phyloP scores from a whole-genome alignment of 2,797 vertebrate species.

The Numenius phaeopus region DNA sequence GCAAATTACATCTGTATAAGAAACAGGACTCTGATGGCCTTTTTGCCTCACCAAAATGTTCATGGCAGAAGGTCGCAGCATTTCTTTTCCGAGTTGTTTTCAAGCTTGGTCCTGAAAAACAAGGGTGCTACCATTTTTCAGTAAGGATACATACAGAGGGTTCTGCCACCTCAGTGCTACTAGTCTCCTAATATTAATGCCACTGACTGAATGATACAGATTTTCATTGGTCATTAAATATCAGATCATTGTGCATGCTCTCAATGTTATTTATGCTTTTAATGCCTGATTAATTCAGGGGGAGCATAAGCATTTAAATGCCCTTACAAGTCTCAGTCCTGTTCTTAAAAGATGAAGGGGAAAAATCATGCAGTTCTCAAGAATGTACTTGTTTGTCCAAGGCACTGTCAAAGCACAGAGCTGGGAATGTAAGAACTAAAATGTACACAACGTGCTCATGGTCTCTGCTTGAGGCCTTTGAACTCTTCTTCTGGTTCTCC shows the following conservation, averaged over 20 bases:
- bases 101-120: background rate
- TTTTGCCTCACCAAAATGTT: background rate
- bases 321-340: background rate
- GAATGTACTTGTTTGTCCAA: background rate
- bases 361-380: background rate
- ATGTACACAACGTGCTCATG: background rate
- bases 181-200: background rate
- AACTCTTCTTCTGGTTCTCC: background rate
- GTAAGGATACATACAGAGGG: background rate
- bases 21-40: background rate
- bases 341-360: background rate
- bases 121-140: background rate
- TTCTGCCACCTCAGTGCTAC: background rate
- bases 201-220: background rate
- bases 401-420: background rate
- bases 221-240: background rate
- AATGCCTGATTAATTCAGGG: background rate
- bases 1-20: background rate
- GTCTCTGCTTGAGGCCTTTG: background rate
- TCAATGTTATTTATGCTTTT: background rate
- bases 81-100: background rate
- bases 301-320: background rate
- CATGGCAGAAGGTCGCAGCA: background rate
- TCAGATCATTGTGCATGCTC: background rate
- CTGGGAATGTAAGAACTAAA: background rate